Conservation (phyloP, 2,797 vertebrate genomes). For the Paramormyrops hopkinsi region DNA sequence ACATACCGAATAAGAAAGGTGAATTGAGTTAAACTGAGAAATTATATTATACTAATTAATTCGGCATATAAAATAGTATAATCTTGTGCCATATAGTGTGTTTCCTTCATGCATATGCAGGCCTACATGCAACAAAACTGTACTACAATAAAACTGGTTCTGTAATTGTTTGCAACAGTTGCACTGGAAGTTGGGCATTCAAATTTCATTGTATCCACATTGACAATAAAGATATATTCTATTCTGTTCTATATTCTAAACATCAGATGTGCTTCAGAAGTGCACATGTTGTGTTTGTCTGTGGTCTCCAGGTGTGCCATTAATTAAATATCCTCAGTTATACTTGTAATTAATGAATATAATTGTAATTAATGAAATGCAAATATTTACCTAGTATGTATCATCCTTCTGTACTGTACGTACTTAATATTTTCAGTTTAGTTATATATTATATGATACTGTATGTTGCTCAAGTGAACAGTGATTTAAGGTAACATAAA, state of each 20-base stretch:
- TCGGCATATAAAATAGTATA: background rate
- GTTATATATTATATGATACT: background rate
- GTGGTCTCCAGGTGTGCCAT: background rate
- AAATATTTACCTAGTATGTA: background rate
- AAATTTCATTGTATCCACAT: background rate
- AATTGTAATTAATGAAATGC: background rate
- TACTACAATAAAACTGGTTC: background rate
- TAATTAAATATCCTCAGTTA: background rate
- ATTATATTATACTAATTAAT: background rate
- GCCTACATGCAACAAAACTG: background rate
- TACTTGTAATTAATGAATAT: background rate
- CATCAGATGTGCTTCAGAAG: background rate
- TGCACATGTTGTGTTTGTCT: background rate
- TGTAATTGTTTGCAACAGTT: background rate
- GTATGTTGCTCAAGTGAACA: background rate
- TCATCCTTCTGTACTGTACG: background rate
- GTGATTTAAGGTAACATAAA: background rate
- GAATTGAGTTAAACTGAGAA: background rate
- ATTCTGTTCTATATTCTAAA: slow-evolving; percentile 1
- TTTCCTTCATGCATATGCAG: background rate
- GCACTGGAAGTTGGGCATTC: background rate
- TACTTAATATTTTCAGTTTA: background rate
- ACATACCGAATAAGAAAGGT: background rate
- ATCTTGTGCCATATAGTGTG: background rate
- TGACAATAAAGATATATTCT: background rate